phyloP scores from a whole-genome alignment of 2,113 vertebrate genomes.

The Herpetotheres cachinnans region DNA sequence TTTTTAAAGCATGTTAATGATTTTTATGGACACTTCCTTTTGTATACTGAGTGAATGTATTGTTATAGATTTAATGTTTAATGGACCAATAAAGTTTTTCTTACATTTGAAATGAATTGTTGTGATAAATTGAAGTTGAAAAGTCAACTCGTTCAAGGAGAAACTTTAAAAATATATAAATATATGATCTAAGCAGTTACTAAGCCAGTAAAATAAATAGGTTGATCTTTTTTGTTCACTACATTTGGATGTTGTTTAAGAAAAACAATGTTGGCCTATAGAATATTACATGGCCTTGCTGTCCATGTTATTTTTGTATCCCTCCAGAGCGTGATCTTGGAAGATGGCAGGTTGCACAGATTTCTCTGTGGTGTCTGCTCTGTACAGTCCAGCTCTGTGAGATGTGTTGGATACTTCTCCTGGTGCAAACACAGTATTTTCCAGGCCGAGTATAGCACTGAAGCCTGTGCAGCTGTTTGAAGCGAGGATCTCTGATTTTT shows the following conservation, averaged over 20 bases:
- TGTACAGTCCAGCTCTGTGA: background rate
- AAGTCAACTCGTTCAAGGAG: background rate
- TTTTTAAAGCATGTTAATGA: conserved; percentile 56
- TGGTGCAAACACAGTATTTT: background rate
- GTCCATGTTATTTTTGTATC: background rate
- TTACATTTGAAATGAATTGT: conserved; percentile 42
- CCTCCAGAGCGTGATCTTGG: background rate
- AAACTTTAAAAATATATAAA: background rate
- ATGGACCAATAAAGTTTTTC: conserved; percentile 67
- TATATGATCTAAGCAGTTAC: background rate
- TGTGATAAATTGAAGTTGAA: background rate
- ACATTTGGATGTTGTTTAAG: background rate
- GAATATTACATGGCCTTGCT: background rate
- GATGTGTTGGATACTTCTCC: background rate
- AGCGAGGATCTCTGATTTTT: background rate
- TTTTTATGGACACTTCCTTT: conserved; percentile 51
- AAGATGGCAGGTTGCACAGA: background rate
- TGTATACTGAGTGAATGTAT: conserved; percentile 59
- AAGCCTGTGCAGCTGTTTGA: background rate
- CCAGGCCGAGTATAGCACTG: background rate
- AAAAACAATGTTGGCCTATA: background rate
- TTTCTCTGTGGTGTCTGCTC: background rate
- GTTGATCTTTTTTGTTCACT: background rate
- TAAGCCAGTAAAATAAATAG: background rate
- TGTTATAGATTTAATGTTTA: conserved; percentile 54